phyloP scores from a whole-genome alignment of 2,888 invertebrate genomes.

The Hydrotaea diabolus region DNA sequence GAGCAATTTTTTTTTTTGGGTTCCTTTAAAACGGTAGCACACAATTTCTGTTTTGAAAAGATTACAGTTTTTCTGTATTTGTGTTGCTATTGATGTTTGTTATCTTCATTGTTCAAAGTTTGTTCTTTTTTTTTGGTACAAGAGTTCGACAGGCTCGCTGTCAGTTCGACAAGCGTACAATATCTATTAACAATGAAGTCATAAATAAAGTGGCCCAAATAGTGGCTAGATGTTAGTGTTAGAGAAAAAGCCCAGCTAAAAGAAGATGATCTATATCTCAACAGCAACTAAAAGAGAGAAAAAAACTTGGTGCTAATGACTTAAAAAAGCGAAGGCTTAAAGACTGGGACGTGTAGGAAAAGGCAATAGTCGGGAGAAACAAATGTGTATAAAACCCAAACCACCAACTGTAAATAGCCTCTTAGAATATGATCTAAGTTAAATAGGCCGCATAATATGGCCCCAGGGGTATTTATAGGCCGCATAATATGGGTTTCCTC shows the following conservation, averaged over 20 bases:
- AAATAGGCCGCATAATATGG: too few species aligned
- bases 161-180: neutral
- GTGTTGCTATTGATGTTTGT: neutral
- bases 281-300: too few species aligned
- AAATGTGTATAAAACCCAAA: too few species aligned
- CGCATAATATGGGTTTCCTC: too few species aligned
- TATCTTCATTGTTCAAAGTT: neutral
- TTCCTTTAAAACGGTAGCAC: constrained; percentile 21
- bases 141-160: constrained; percentile 45
- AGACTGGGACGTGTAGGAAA: too few species aligned
- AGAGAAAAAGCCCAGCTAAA: constrained; percentile 44
- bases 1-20: constrained; percentile 21
- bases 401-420: too few species aligned
- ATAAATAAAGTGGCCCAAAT: constrained; percentile 38
- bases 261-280: constrained; percentile 1
- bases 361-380: too few species aligned
- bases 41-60: neutral
- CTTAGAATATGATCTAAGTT: too few species aligned
- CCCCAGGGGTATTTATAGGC: too few species aligned
- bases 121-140: neutral
- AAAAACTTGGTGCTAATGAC: too few species aligned
- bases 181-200: constrained; percentile 47
- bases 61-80: neutral
- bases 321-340: too few species aligned
- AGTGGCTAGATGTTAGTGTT: neutral